Evolutionary conservation across 1,140 invertebrate species (phyloP), one percentile per base, ranked within the genome.

Genomic region (Drosophila gunungcola): DNA sequence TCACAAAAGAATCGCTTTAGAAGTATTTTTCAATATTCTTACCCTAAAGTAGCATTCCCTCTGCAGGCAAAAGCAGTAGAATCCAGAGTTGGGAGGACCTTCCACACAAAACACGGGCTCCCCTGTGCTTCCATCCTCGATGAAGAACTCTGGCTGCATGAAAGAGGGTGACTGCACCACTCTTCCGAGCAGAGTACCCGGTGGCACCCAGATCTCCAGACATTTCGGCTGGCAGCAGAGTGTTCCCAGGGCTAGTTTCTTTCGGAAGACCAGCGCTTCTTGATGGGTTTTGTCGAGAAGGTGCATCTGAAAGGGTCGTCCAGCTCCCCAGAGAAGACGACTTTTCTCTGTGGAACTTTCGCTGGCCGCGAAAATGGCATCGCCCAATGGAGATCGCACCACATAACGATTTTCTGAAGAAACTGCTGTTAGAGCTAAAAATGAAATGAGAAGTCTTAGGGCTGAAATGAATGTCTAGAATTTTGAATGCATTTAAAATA

Each of bases 341-440:
- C 95, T 93, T 0, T 93, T 93, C 1, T 92, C 78, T 2, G 92
- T 93, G 0, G 95, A 95, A 6, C 92, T 92, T 78, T 95, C 95
- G 27, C 93, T 94, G 16, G 94, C 95, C 42, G 95, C 93, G 76
- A 94, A 95, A 16, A 95, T 85, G 3, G 94, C 93, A 72, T 95
- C 94, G 3, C 95, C 94, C 34, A 94, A 90, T 0, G 95, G 94
- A 2, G 95, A 93, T 74, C 94, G 93, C 3, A 95, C 92, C 60
- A 94, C 94, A 89, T 95, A 95, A 34, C 95, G 93, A 82, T 95
- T 95, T 90, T 95, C 95, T 1, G 95, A 95, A 3, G 92, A 91
- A 0, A 93, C 88, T 0, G 72, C 82, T 12, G 91, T 92, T 3
- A 92, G 74, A 16, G 90, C 91, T 92, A n/a, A 1, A 25, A n/a